A percentile compares a stretch with the other conserved stretches of the same genome.
These are phyloP conservation scores for Monodelphis domestica DNA, from an alignment of 2,797 vertebrate genomes.

Conservation along the genomic window DNA sequence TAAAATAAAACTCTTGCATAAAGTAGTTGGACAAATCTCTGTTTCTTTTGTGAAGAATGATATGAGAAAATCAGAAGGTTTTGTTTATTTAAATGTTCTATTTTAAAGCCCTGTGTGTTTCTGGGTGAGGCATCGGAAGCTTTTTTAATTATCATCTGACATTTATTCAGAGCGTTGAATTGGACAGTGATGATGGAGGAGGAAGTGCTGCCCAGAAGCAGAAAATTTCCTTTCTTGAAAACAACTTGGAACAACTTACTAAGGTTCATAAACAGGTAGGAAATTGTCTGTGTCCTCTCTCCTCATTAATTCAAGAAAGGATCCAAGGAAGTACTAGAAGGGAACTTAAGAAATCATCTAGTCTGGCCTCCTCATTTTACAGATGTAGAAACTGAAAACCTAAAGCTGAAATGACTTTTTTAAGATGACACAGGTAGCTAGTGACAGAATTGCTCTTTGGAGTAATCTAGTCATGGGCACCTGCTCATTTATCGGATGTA, in stretches of 20 bases:
- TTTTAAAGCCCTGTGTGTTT: neutral
- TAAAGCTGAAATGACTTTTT: neutral
- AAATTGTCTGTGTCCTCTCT: neutral
- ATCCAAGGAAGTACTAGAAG: accelerated
- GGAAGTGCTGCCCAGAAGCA: constrained; percentile 97
- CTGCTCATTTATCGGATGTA: neutral
- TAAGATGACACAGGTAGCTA: neutral
- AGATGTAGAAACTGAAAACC: neutral
- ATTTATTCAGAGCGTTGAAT: constrained; percentile 90
- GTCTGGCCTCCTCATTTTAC: neutral
- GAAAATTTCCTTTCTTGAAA: constrained; percentile 97
- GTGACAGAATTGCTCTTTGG: neutral
- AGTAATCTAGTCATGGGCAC: neutral
- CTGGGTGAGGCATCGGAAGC: neutral
- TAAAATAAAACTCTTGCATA: neutral
- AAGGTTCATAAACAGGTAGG: constrained; percentile 96
- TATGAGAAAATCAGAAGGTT: neutral
- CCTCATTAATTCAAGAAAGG: neutral
- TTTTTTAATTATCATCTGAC: constrained; percentile 1
- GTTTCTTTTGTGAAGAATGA: neutral
- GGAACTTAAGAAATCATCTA: neutral
- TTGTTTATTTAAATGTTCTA: neutral
- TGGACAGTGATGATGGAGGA: constrained; percentile 93
- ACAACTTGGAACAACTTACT: constrained; percentile 97
- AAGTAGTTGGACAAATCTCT: neutral